Percentiles rank a stretch among this genome's conserved stretches.
Conservation (phyloP, 2,113 vertebrate genomes). For the Forbesichthys agassizii region DNA sequence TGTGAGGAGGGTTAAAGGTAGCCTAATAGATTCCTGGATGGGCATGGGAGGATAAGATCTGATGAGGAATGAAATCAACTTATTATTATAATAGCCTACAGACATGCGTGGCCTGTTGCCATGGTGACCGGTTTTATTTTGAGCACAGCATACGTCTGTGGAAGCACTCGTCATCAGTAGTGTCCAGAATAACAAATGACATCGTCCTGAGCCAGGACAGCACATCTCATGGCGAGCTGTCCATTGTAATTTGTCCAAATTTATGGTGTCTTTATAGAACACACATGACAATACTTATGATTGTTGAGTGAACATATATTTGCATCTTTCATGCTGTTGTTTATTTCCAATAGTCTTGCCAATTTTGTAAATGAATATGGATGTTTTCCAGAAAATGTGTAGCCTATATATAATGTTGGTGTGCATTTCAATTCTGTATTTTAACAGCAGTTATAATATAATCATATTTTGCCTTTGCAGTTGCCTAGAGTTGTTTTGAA, state of each 20-base stretch:
- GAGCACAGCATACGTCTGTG: neutral
- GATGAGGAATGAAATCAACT: no score
- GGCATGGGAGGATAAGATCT: no score
- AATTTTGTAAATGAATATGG: slow-evolving; percentile 1
- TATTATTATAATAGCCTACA: neutral
- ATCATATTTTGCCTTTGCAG: neutral
- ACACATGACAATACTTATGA: neutral
- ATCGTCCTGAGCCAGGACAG: no score
- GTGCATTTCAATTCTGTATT: neutral
- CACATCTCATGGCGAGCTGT: no score
- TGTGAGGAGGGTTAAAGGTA: no score
- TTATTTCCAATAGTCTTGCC: neutral
- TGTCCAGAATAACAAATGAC: no score
- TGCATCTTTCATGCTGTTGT: neutral
- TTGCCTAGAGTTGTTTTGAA: neutral
- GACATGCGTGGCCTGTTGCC: slow-evolving; percentile 3
- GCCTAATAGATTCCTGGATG: no score
- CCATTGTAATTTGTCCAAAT: no score
- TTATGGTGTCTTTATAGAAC: no score
- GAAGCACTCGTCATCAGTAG: neutral
- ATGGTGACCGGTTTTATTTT: slow-evolving; percentile 14
- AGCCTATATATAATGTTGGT: no score
- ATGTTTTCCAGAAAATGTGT: no score
- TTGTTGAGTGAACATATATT: neutral
- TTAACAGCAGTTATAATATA: neutral